These are phyloP conservation scores for Latrodectus geometricus DNA, from an alignment of 1,140 invertebrate species.

Conservation along the genomic window DNA sequence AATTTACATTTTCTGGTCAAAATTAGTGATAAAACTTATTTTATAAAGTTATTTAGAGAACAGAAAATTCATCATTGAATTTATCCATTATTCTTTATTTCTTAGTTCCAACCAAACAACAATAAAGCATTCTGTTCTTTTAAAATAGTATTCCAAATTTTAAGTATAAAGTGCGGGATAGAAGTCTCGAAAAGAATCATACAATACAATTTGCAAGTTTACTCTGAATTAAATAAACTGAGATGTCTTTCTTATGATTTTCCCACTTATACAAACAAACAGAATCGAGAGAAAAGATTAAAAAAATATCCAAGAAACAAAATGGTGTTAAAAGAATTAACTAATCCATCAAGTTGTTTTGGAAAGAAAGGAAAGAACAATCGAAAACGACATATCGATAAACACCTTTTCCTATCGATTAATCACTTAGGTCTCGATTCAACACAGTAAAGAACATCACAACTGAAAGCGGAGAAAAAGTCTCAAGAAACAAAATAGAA, in stretches of 20 bases:
- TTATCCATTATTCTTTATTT: too few relatives aligned
- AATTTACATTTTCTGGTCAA: too few relatives aligned
- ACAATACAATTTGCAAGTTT: too few relatives aligned
- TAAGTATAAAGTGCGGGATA: too few relatives aligned
- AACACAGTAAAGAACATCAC: conserved; percentile 18
- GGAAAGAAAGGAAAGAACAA: conserved; percentile 16
- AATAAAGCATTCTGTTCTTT: too few relatives aligned
- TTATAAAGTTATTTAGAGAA: too few relatives aligned
- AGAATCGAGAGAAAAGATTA: background rate
- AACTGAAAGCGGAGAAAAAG: background rate
- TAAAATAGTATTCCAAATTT: too few relatives aligned
- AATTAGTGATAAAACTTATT: too few relatives aligned
- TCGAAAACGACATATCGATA: conserved; percentile 57
- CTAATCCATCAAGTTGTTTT: conserved; percentile 49
- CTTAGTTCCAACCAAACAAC: too few relatives aligned
- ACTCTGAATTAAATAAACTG: conserved; percentile 26
- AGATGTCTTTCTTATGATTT: conserved; percentile 21
- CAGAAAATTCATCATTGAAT: too few relatives aligned
- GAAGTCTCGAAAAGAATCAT: too few relatives aligned
- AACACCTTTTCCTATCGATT: conserved; percentile 61
- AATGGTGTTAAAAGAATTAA: conserved; percentile 59
- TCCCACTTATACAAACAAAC: background rate
- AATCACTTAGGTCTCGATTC: conserved; percentile 38
- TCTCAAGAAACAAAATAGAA: conserved; percentile 31
- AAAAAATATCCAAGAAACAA: conserved; percentile 2